Evolutionary conservation across 2,113 vertebrate species (phyloP), one percentile per base, ranked within the genome.

Genomic region (Corythornis vintsioides): DNA sequence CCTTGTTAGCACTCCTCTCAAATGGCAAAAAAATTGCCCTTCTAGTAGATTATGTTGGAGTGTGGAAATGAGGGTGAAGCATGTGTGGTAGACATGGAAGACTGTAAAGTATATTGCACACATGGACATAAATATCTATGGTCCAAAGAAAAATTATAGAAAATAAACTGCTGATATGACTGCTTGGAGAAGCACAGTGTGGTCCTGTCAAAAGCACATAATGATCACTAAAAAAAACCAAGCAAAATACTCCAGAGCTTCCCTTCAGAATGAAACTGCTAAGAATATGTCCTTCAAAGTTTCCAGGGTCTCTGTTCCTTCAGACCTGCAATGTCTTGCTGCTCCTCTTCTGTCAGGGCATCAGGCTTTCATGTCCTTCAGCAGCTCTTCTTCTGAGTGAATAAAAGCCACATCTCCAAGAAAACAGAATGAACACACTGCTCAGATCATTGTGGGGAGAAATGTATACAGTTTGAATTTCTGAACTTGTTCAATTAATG

Each of bases 21-120:
- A 87, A 83, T 66, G 92, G 63, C 86, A 83, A 70, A 95, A 95
- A 63, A 35, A 43, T 21, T 25, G 11, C 66, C 42, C 35, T 79
- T 65, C 70, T 38, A 72, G 88, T 72, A 87, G 88, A 82, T 96
- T 84, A 88, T 28, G 47, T 35, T 38, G 48, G 74, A 89, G 50
- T 73, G 78, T 79, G 76, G 78, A 89, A 95, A 94, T 0, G 17
- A 78, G 52, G 42, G 11, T 45, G 72, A 81, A 52, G 57, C 42
- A 69, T 50, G 59, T 92, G 63, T 72, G 52, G 63, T 57, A 92
- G 74, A 88, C 66, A 12, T 33, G 55, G 61, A 84, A 57, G 59
- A 74, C 31, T 45, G 60, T 55, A 43, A 70, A 79, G 22, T 53
- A 20, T 69, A 31, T 26, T 78, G 43, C 50, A 50, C 0, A 0